A percentile compares a stretch with the other conserved stretches of the same genome.
Conservation (phyloP, 1,140 invertebrate species). For the Drosophila oshimai region DNA sequence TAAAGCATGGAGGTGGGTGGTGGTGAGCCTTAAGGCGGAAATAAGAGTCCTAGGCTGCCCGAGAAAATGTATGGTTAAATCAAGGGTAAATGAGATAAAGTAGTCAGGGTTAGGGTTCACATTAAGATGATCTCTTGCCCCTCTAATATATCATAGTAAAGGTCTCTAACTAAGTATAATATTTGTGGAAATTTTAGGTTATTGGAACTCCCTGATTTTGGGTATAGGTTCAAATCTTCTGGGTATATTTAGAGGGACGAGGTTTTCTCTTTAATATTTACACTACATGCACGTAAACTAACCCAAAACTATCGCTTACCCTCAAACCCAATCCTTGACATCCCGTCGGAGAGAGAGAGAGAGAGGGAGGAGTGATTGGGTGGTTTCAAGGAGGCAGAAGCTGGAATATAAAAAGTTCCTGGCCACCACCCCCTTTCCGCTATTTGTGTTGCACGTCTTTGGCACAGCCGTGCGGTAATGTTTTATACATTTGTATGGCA, state of each 20-base stretch:
- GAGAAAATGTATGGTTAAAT: neutral
- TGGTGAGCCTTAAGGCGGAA: slow-evolving; percentile 1
- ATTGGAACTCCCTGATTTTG: too few species aligned
- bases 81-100: neutral
- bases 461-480: slow-evolving; percentile 56
- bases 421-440: neutral
- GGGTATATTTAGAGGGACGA: too few species aligned
- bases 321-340: slow-evolving; percentile 3
- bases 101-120: neutral
- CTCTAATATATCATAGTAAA: too few species aligned
- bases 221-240: neutral
- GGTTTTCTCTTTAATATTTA: too few species aligned
- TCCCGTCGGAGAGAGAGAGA: neutral
- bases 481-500: slow-evolving; percentile 66
- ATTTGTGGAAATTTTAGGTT: too few species aligned
- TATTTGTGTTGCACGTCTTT: slow-evolving; percentile 60
- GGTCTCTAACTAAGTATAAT: too few species aligned
- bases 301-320: slow-evolving; percentile 15
- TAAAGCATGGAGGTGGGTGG: slow-evolving; percentile 8
- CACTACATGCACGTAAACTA: neutral
- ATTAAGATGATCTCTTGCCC: neutral
- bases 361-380: neutral
- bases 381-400: neutral
- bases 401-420: slow-evolving; percentile 25
- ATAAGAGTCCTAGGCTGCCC: neutral